Conservation (phyloP, 2,888 invertebrate genomes). For the Acleris laterana region DNA sequence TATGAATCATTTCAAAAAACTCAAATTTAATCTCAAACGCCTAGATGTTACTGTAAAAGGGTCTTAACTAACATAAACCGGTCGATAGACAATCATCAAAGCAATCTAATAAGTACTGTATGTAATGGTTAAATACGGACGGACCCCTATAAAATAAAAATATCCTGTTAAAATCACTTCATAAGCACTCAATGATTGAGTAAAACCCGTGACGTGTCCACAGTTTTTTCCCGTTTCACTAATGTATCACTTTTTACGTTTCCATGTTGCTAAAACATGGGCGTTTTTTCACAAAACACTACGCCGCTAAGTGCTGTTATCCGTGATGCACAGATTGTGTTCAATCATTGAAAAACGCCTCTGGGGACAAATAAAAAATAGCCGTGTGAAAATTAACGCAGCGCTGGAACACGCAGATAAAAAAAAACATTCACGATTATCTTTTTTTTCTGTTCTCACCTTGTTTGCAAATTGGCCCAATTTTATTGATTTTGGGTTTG, state of each 20-base stretch:
- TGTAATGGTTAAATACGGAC: too few species aligned
- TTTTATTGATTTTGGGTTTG: constrained; percentile 37
- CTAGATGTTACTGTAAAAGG: too few species aligned
- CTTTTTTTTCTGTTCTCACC: constrained; percentile 23
- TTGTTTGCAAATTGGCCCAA: constrained; percentile 33
- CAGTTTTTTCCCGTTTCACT: constrained; percentile 20
- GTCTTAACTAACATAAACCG: too few species aligned
- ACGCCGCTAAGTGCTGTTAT: constrained; percentile 40
- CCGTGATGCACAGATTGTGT: constrained; percentile 58
- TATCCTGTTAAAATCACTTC: background rate
- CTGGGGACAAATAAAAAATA: constrained; percentile 57
- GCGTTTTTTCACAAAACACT: constrained; percentile 45
- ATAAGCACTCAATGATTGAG: background rate
- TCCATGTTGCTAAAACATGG: constrained; percentile 48
- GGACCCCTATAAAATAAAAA: background rate
- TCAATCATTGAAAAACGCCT: constrained; percentile 62
- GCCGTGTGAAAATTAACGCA: constrained; percentile 69
- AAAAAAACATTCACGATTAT: constrained; percentile 26
- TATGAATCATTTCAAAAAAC: too few species aligned
- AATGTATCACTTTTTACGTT: constrained; percentile 31
- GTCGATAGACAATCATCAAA: too few species aligned
- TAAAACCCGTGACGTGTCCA: constrained; percentile 1
- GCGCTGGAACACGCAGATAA: constrained; percentile 40
- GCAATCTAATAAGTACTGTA: too few species aligned
- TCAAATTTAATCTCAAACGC: too few species aligned